These are phyloP conservation scores for Heliocidaris erythrogramma DNA, from an alignment of 35 echinoderm and acorn worm genomes.

Conservation along the genomic window DNA sequence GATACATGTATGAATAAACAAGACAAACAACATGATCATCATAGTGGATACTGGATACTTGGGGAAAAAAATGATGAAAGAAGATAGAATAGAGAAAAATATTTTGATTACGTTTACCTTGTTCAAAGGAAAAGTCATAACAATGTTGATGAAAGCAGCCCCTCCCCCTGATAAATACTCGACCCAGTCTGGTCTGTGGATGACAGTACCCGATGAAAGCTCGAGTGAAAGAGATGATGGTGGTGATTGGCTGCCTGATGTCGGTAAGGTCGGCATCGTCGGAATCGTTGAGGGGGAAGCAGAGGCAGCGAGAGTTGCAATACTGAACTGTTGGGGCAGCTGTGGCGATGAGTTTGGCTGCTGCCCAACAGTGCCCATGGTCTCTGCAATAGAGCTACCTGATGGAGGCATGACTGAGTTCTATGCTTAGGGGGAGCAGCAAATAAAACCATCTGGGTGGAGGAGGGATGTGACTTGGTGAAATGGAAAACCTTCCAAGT, in stretches of 20 bases:
- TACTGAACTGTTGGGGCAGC: neutral
- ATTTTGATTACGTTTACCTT: slow-evolving; percentile 32
- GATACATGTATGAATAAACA: no score
- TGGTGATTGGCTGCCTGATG: neutral
- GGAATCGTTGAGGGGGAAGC: neutral
- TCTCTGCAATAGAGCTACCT: slow-evolving; percentile 14
- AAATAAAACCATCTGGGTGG: slow-evolving; percentile 20
- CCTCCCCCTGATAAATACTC: slow-evolving; percentile 79
- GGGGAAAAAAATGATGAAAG: neutral
- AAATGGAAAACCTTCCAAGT: neutral
- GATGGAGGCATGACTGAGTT: neutral
- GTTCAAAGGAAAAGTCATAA: slow-evolving; percentile 84
- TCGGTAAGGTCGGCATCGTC: neutral
- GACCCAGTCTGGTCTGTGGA: slow-evolving; percentile 70
- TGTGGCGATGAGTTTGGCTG: neutral
- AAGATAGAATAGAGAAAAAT: neutral
- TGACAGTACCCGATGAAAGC: neutral
- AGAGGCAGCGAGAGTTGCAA: neutral
- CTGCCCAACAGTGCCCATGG: neutral
- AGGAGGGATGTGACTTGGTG: neutral
- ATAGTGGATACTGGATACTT: neutral
- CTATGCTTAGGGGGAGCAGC: neutral
- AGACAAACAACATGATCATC: neutral
- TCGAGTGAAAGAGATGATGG: neutral
- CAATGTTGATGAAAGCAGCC: slow-evolving; percentile 92